A percentile compares a stretch with the other conserved stretches of the same genome.
Evolutionary conservation across 2,113 vertebrate species (phyloP).

Genomic region (Balaenoptera acutorostrata): DNA sequence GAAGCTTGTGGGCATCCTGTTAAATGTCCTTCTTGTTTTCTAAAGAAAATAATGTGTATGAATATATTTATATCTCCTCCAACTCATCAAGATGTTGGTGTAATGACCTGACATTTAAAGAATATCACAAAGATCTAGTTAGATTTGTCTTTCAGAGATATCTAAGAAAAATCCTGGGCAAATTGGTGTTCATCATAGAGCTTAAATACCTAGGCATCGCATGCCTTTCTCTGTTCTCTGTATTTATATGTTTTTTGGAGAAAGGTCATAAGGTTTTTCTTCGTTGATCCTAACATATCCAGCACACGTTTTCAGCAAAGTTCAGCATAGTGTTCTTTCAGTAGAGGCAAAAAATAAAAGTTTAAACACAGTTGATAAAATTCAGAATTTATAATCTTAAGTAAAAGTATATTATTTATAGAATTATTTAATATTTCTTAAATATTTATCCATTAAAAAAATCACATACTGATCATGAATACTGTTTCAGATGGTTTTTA

Average conservation of each 20-base stretch:
- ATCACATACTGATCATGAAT: slow-evolving; percentile 14
- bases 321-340: background rate
- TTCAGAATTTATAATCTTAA: background rate
- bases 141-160: background rate
- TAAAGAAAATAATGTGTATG: background rate
- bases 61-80: background rate
- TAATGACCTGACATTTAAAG: slow-evolving; percentile 17
- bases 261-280: background rate
- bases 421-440: slow-evolving; percentile 29
- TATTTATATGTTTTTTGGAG: background rate
- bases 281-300: background rate
- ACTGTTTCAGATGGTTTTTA: slow-evolving; percentile 59
- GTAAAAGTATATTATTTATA: background rate
- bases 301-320: background rate
- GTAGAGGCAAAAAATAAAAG: slow-evolving; percentile 5
- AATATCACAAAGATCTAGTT: background rate
- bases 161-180: background rate
- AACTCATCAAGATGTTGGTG: background rate
- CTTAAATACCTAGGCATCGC: background rate
- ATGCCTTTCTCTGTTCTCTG: background rate
- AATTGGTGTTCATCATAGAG: background rate
- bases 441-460: slow-evolving; percentile 34
- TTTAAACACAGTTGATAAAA: slow-evolving; percentile 36
- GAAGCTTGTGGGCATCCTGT: background rate
- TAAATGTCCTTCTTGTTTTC: slow-evolving; percentile 12